phyloP scores from a whole-genome alignment of 2,888 invertebrate genomes.

The Flabesymbios commensalis region DNA sequence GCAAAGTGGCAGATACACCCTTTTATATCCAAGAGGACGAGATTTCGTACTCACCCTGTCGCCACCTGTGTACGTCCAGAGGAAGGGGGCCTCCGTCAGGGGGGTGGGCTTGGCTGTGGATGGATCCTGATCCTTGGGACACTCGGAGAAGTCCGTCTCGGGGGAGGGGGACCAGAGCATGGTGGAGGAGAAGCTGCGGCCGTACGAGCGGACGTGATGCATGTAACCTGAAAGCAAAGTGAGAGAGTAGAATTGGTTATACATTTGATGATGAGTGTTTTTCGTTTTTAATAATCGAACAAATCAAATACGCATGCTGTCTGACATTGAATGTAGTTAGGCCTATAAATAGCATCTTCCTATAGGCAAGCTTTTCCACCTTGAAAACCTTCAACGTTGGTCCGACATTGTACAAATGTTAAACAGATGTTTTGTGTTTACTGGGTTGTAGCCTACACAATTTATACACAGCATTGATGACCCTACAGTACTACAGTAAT shows the following conservation, averaged over 20 bases:
- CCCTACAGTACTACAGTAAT: no score
- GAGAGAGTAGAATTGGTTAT: no score
- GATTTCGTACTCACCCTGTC: conserved; percentile 38
- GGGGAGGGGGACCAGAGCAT: conserved; percentile 48
- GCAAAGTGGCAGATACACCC: no score
- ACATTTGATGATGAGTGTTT: no score
- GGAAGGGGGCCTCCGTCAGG: conserved; percentile 45
- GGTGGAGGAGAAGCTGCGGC: conserved; percentile 55
- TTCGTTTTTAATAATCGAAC: no score
- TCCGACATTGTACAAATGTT: no score
- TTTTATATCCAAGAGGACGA: background rate
- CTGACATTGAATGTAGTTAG: background rate
- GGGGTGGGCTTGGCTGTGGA: conserved; percentile 20
- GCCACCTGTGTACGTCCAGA: conserved; percentile 50
- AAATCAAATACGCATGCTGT: no score
- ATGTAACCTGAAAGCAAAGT: conserved; percentile 41
- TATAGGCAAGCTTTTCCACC: conserved; percentile 5
- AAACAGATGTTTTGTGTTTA: no score
- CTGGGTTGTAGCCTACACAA: no score
- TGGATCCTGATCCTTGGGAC: conserved; percentile 28
- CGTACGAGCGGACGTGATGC: conserved; percentile 58
- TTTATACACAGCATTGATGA: no score
- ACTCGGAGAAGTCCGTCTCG: conserved; percentile 43
- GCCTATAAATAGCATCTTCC: conserved; percentile 8
- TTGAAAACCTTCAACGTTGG: no score